Percentiles rank a stretch among this genome's conserved stretches.
phyloP scores from a whole-genome alignment of 2,888 invertebrate genomes.

The Stictocephala bisonia region DNA sequence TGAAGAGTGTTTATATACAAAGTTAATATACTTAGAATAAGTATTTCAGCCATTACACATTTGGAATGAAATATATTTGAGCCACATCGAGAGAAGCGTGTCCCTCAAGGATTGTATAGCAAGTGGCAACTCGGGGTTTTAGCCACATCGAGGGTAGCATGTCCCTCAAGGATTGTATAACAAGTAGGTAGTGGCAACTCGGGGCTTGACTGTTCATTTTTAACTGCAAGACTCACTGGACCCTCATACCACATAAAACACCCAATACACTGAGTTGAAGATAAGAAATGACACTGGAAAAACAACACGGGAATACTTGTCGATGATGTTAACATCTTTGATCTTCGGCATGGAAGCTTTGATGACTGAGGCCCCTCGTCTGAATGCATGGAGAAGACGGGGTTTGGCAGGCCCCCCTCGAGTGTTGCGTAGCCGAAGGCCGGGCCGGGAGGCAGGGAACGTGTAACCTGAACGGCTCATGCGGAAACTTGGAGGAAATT shows the following conservation, averaged over 20 bases:
- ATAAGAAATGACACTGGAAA: constrained; percentile 96
- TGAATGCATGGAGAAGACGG: constrained; percentile 83
- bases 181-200: too few species aligned
- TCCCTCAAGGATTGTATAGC: too few species aligned
- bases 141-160: too few species aligned
- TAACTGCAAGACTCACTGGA: constrained; percentile 1
- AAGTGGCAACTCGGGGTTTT: too few species aligned
- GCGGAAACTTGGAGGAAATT: constrained; percentile 81
- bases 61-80: too few species aligned
- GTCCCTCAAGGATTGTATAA: too few species aligned
- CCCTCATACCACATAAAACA: constrained; percentile 77
- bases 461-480: constrained; percentile 71
- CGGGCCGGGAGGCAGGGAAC: constrained; percentile 62
- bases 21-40: too few species aligned
- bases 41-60: too few species aligned
- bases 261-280: constrained; percentile 97
- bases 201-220: too few species aligned
- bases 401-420: constrained; percentile 68
- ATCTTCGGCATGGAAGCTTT: constrained; percentile 95
- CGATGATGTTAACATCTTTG: constrained; percentile 97
- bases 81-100: too few species aligned
- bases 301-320: constrained; percentile 95
- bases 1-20: too few species aligned
- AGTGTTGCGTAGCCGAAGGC: constrained; percentile 65
- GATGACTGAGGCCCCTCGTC: constrained; percentile 85